phyloP scores from a whole-genome alignment of 1,140 invertebrate genomes.

The Drosophila gunungcola region DNA sequence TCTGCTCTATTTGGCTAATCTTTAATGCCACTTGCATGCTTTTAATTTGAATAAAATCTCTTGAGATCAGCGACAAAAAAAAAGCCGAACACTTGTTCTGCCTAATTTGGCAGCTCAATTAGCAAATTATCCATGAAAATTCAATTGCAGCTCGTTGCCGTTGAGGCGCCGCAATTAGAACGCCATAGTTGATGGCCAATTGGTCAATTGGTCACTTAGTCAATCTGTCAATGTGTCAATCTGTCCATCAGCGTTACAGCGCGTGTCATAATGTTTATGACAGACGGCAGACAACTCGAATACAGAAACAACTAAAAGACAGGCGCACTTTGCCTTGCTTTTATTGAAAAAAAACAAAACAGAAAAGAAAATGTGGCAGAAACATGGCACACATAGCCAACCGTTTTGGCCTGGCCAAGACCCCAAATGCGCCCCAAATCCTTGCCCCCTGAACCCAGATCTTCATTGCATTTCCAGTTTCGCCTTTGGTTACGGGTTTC shows the following conservation, averaged over 20 bases:
- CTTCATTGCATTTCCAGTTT: conserved; percentile 40
- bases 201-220: conserved; percentile 4
- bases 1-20: background rate
- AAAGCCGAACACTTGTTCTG: conserved; percentile 7
- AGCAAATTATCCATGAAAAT: conserved; percentile 55
- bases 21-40: background rate
- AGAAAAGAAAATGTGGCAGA: conserved; percentile 10
- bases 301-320: conserved; percentile 5
- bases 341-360: background rate
- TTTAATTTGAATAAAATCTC: background rate
- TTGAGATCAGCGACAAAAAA: conserved; percentile 1
- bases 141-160: conserved; percentile 38
- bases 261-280: conserved; percentile 56
- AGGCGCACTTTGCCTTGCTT: conserved; percentile 14
- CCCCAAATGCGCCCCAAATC: conserved; percentile 54
- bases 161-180: conserved; percentile 55
- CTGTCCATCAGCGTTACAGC: conserved; percentile 24
- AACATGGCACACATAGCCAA: conserved; percentile 4
- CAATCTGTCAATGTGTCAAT: conserved; percentile 31
- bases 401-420: conserved; percentile 58
- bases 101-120: conserved; percentile 33
- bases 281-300: background rate
- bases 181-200: conserved; percentile 24
- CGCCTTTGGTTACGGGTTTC: conserved; percentile 16
- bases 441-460: conserved; percentile 36